phyloP scores from a whole-genome alignment of 1,140 invertebrate genomes.

The Laupala kohalensis region DNA sequence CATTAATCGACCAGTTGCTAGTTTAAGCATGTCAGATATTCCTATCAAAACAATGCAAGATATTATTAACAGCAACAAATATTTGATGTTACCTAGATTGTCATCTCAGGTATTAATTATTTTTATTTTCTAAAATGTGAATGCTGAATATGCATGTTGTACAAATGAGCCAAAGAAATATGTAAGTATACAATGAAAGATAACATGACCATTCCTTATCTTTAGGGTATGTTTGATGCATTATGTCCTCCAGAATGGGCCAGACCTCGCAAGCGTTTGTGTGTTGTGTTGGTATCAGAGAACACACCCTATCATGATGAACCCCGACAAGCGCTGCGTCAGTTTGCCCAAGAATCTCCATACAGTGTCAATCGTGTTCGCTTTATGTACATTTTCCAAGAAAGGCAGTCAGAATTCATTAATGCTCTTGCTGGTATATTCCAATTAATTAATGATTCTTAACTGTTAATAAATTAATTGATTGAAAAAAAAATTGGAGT shows the following conservation, averaged over 20 bases:
- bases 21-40: slow-evolving; percentile 74
- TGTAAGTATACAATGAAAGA: background rate
- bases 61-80: slow-evolving; percentile 78
- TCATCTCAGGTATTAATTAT: slow-evolving; percentile 68
- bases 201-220: background rate
- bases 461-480: background rate
- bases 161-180: background rate
- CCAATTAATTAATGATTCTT: too few relatives aligned
- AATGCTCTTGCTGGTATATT: slow-evolving; percentile 49
- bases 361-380: slow-evolving; percentile 53
- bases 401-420: slow-evolving; percentile 69
- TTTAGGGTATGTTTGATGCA: slow-evolving; percentile 57
- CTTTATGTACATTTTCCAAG: slow-evolving; percentile 77
- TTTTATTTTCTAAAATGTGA: background rate
- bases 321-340: slow-evolving; percentile 44
- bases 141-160: background rate
- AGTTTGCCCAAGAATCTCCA: slow-evolving; percentile 50
- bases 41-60: slow-evolving; percentile 75
- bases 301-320: slow-evolving; percentile 45
- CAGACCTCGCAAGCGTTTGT: slow-evolving; percentile 66
- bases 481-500: background rate
- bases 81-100: slow-evolving; percentile 71
- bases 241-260: slow-evolving; percentile 80
- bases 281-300: slow-evolving; percentile 72
- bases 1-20: slow-evolving; percentile 61